Percentiles rank a stretch among this genome's conserved stretches.
phyloP scores from a whole-genome alignment of 2,113 vertebrate genomes.

The Melanostigma gelatinosum region DNA sequence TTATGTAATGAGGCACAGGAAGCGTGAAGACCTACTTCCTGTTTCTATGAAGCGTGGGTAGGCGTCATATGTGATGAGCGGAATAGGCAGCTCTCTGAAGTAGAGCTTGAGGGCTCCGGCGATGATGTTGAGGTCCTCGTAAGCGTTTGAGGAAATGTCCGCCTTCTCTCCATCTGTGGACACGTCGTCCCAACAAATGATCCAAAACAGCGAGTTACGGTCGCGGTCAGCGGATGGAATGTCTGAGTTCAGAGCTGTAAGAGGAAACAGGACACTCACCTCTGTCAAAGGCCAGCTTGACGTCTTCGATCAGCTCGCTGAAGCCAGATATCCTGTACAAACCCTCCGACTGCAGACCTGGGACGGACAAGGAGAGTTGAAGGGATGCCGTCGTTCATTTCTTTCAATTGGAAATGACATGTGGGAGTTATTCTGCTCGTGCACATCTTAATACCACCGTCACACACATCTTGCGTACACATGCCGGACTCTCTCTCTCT shows the following conservation, averaged over 20 bases:
- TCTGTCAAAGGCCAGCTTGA: conserved; percentile 98
- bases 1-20: conserved; percentile 6
- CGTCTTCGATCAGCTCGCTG: conserved; percentile 98
- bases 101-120: conserved; percentile 98
- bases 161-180: conserved; percentile 94
- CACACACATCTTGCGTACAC: background rate
- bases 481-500: background rate
- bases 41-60: conserved; percentile 98
- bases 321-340: conserved; percentile 98
- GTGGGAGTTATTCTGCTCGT: background rate
- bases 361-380: background rate
- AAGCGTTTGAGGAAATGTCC: conserved; percentile 95
- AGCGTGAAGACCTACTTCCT: conserved; percentile 73
- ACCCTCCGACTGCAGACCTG: conserved; percentile 98
- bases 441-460: conserved; percentile 8
- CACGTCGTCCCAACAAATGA: background rate
- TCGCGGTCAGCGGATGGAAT: background rate
- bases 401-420: background rate
- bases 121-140: conserved; percentile 99
- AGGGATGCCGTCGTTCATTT: background rate
- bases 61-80: conserved; percentile 97
- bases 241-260: background rate
- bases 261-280: conserved; percentile 79
- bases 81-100: conserved; percentile 99
- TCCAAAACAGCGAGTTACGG: too few species aligned